Conservation (phyloP, 2,113 vertebrate genomes). For the Lycaon pictus region DNA sequence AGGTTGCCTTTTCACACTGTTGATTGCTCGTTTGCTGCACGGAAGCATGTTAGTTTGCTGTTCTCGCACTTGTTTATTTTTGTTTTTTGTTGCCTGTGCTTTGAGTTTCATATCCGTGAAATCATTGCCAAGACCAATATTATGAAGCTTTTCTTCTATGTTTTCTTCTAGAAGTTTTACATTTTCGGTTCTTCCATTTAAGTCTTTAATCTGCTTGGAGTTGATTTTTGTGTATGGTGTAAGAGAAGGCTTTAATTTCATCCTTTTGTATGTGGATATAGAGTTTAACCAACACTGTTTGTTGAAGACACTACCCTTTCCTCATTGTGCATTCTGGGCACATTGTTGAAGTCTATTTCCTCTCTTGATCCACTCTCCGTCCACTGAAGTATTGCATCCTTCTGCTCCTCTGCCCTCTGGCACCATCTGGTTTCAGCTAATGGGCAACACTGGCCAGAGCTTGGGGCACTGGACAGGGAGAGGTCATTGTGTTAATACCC, state of each 20-base stretch:
- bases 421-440: background rate
- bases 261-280: background rate
- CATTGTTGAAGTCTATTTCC: too few relatives aligned
- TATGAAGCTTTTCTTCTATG: background rate
- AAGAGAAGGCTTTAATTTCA: background rate
- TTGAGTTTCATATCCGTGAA: background rate
- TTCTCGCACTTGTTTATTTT: background rate
- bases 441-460: background rate
- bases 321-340: background rate
- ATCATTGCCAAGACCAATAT: background rate
- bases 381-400: background rate
- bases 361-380: background rate
- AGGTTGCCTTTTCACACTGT: background rate
- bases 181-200: background rate
- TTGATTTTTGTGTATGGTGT: background rate
- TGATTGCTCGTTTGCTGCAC: background rate
- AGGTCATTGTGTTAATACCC: background rate
- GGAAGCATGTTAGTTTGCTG: background rate
- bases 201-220: background rate
- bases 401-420: background rate
- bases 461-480: too few relatives aligned
- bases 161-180: constrained; percentile 37
- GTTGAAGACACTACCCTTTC: background rate
- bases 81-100: background rate
- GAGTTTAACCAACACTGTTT: background rate